Evolutionary conservation across 2,113 vertebrate genomes (phyloP).

Genomic region (Copsychus sechellarum): DNA sequence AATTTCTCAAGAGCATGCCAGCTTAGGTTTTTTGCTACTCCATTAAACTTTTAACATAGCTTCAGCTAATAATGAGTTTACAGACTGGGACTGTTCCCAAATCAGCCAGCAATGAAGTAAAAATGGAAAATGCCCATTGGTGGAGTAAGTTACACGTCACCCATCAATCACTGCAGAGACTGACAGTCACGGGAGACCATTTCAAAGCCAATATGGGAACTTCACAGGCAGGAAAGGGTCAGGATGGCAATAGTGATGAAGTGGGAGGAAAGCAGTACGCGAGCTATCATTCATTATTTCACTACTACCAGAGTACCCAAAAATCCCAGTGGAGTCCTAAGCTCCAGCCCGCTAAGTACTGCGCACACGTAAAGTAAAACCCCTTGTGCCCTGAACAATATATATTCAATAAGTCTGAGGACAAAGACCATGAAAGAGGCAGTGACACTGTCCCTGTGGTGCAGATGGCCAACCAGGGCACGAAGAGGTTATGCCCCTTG

Average conservation of each 20-base stretch:
- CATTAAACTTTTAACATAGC: neutral
- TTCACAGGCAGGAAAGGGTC: neutral
- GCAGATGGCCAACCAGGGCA: neutral
- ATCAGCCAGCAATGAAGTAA: neutral
- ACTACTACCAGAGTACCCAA: neutral
- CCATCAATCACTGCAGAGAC: neutral
- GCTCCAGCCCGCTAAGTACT: neutral
- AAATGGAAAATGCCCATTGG: neutral
- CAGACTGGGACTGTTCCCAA: neutral
- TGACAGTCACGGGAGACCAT: neutral
- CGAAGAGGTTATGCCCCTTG: neutral
- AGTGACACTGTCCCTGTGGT: neutral
- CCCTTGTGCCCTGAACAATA: slow-evolving; percentile 8
- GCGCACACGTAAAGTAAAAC: neutral
- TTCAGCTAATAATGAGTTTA: neutral
- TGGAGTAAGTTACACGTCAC: neutral
- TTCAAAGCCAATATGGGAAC: neutral
- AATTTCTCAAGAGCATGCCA: neutral
- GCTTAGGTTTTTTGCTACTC: neutral
- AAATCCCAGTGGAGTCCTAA: slow-evolving; percentile 14
- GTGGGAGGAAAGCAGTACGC: neutral
- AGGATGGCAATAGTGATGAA: neutral
- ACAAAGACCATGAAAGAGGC: slow-evolving; percentile 36
- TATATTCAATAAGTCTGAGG: neutral
- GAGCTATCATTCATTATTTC: neutral